These are phyloP conservation scores for Sigmodon hispidus DNA, from an alignment of 2,113 vertebrate species.

Conservation along the genomic window DNA sequence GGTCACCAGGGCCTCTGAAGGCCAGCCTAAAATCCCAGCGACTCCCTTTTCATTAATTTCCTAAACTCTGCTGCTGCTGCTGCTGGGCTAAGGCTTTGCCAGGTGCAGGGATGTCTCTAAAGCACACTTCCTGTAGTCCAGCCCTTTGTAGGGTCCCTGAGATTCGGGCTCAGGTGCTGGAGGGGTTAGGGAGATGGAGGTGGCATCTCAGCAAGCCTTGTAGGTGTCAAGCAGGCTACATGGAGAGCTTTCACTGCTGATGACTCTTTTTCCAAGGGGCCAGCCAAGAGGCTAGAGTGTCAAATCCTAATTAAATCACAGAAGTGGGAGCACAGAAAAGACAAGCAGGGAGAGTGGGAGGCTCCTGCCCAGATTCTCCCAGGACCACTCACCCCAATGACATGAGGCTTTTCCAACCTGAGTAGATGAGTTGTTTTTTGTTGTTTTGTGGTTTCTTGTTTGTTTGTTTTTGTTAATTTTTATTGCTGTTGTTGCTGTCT, in stretches of 20 bases:
- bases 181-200: neutral
- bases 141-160: neutral
- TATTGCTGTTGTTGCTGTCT: too few species aligned
- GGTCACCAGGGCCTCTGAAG: neutral
- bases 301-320: slow-evolving; percentile 61
- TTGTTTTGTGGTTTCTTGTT: too few species aligned
- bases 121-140: slow-evolving; percentile 21
- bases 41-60: slow-evolving; percentile 61
- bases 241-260: slow-evolving; percentile 22
- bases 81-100: neutral
- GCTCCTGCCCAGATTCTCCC: neutral
- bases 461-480: too few species aligned
- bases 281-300: slow-evolving; percentile 44
- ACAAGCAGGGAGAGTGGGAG: neutral
- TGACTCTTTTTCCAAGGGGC: slow-evolving; percentile 8
- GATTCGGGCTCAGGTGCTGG: slow-evolving; percentile 36
- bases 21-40: slow-evolving; percentile 44
- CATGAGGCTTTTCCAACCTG: neutral
- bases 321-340: slow-evolving; percentile 10
- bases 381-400: neutral
- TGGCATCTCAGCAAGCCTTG: neutral
- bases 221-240: neutral
- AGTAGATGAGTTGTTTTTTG: neutral
- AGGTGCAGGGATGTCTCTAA: slow-evolving; percentile 63
- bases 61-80: neutral